Evolutionary conservation across 2,113 vertebrate species (phyloP).

Genomic region (Onychorhynchus coronatus): DNA sequence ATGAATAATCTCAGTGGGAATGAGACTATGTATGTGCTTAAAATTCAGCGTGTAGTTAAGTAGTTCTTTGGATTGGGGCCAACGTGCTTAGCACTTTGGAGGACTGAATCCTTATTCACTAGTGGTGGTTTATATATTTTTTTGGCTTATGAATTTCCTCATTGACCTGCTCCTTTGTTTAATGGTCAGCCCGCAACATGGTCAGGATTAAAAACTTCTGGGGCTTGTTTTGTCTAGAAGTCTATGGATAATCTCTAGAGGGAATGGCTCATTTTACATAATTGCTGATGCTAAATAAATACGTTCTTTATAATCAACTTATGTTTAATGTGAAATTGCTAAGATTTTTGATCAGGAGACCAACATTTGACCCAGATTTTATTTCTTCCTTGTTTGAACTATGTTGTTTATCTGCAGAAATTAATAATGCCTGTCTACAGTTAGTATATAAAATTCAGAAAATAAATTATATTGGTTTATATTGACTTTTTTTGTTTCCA

Average conservation of each 20-base stretch:
- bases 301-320: conserved; percentile 59
- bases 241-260: conserved; percentile 44
- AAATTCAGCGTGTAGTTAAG: conserved; percentile 53
- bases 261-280: conserved; percentile 43
- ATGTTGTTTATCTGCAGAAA: not conserved
- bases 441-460: not conserved
- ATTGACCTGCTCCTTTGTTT: conserved; percentile 48
- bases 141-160: conserved; percentile 14
- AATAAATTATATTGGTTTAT: conserved; percentile 1
- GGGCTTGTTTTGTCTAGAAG: conserved; percentile 56
- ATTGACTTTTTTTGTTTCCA: not conserved
- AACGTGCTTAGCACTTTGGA: conserved; percentile 10
- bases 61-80: conserved; percentile 12
- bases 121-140: conserved; percentile 9
- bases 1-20: conserved; percentile 32
- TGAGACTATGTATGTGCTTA: conserved; percentile 41
- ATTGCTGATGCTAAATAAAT: conserved; percentile 55
- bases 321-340: conserved; percentile 37
- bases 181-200: not conserved
- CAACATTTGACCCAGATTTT: conserved; percentile 16
- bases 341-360: conserved; percentile 23
- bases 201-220: conserved; percentile 54
- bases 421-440: not conserved
- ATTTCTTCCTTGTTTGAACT: not conserved
- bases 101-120: conserved; percentile 2